Conservation (phyloP, 1,140 invertebrate species). For the Microplitis mediator region DNA sequence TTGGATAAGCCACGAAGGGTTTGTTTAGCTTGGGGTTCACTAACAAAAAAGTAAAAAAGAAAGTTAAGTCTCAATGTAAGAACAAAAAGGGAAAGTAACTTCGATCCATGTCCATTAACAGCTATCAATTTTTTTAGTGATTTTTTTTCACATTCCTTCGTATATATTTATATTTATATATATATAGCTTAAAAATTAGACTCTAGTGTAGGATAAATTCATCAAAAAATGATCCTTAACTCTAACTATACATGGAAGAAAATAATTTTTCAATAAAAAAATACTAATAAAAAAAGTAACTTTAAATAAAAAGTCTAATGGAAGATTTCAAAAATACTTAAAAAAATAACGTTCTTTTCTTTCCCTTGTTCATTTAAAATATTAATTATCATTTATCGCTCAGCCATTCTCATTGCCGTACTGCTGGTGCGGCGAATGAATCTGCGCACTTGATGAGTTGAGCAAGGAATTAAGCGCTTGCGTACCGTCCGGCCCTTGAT, state of each 20-base stretch:
- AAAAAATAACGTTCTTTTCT: too few species aligned
- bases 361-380: too few species aligned
- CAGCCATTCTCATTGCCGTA: constrained; percentile 43
- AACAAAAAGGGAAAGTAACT: constrained; percentile 1
- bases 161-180: neutral
- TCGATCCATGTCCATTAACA: neutral
- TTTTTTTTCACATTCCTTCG: too few species aligned
- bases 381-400: constrained; percentile 51
- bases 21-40: constrained; percentile 45
- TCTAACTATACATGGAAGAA: too few species aligned
- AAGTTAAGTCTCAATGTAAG: constrained; percentile 4
- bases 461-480: constrained; percentile 20
- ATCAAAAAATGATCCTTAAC: too few species aligned
- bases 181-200: too few species aligned
- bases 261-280: too few species aligned
- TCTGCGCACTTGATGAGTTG: constrained; percentile 25
- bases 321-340: too few species aligned
- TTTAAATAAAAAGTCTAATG: too few species aligned
- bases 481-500: constrained; percentile 48
- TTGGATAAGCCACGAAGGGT: constrained; percentile 48
- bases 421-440: constrained; percentile 36
- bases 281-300: too few species aligned
- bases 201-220: too few species aligned
- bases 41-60: neutral
- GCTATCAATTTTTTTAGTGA: neutral